Base-by-base conservation (phyloP, 1,140 invertebrate genomes). In the Drosophila pachea region DNA sequence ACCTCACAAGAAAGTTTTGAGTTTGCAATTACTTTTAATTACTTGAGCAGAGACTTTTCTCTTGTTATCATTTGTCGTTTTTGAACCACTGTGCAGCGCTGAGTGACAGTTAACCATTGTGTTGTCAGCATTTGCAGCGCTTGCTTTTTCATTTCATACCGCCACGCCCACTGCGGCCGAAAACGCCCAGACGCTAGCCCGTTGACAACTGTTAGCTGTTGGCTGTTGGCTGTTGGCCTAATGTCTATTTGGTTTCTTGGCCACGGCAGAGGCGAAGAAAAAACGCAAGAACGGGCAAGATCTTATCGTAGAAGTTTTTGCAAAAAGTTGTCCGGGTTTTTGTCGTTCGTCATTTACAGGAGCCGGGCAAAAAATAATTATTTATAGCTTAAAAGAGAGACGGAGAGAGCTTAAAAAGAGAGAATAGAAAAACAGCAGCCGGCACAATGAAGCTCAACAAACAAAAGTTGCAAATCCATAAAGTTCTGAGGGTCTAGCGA, bases 181-280 rank as follows among this genome's bases (percentile, higher is more conserved):
- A 29, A 14, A 36, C 6, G 4, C 36, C n/a, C 29, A 7, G 11
- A n/a, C 42, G 22, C 33, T 4, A 29, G 38, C 16, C 36, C 22
- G 11, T 16, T 7, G 36, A 60, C 38, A 31, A 63, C 55, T 61
- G 55, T 22, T 22, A 22, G 22, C 22, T 22, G 22, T 22, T 22
- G 22, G 22, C 22, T 22, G 22, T 22, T 22, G 22, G 22, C 22
- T 22, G 22, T 47, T 69, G 38, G 59, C 68, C 79, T 83, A 83
- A 83, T 83, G 79, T 67, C 79, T 73, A 70, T 84, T 83, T 76
- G 79, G 73, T 84, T 83, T 83, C 81, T 78, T 79, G 79, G 79
- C 1, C 79, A 84, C 76, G 81, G 62, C 76, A 86, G 62, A 62
- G 68, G 53, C 78, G 73, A 83, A 54, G 31, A 54, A 54, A 42